Evolutionary conservation across 1,140 invertebrate genomes (phyloP).

Genomic region (Psilanteris sp.): DNA sequence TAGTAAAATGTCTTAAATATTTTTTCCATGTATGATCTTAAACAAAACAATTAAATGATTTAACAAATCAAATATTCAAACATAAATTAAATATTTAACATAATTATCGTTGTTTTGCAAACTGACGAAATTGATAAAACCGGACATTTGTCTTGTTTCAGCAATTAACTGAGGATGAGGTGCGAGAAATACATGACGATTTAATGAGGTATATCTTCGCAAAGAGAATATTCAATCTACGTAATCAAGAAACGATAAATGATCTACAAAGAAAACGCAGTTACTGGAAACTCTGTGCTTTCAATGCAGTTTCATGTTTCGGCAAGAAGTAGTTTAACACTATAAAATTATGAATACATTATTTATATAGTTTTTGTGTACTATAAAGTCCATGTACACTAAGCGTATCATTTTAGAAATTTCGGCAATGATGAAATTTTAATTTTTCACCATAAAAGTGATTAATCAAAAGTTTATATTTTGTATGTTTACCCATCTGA

Average conservation of each 20-base stretch:
- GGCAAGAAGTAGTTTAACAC: conserved; percentile 73
- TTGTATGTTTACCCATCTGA: no score
- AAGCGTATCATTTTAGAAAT: conserved; percentile 8
- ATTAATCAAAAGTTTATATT: no score
- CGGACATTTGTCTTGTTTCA: conserved; percentile 29
- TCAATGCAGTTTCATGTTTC: conserved; percentile 85
- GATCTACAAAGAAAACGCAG: conserved; percentile 82
- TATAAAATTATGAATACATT: no score
- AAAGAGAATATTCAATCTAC: conserved; percentile 12
- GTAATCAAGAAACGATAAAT: conserved; percentile 67
- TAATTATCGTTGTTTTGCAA: no score
- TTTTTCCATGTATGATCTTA: no score
- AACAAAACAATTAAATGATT: no score
- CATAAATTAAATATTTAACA: no score
- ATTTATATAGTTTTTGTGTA: not conserved
- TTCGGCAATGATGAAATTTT: no score
- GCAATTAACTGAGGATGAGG: conserved; percentile 48
- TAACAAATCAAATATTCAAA: no score
- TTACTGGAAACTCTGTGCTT: conserved; percentile 85
- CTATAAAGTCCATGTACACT: conserved; percentile 37
- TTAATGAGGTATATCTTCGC: conserved; percentile 49
- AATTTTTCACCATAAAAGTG: no score
- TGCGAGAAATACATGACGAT: conserved; percentile 25
- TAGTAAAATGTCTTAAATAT: no score
- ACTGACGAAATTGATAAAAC: no score